Evolutionary conservation across 2,888 invertebrate species (phyloP).

Genomic region (Antheraea yamamai): DNA sequence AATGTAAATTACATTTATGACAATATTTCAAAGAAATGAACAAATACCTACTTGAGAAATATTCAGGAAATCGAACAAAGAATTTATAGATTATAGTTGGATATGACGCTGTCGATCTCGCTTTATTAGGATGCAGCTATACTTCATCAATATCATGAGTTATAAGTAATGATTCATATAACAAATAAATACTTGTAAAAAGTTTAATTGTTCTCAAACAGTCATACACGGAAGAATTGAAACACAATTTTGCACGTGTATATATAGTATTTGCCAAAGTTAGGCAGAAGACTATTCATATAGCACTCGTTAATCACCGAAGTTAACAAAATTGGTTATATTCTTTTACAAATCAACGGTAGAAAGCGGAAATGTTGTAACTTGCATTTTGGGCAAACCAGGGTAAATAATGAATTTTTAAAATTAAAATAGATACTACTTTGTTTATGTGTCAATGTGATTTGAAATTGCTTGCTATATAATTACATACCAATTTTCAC

Average conservation of each 20-base stretch:
- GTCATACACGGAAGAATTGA: neutral
- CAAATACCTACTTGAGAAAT: neutral
- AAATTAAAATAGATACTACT: no score
- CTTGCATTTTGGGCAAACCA: no score
- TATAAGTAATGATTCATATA: constrained; percentile 4
- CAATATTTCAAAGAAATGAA: neutral
- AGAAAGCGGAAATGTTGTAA: no score
- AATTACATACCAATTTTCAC: no score
- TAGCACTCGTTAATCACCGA: no score
- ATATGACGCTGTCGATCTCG: neutral
- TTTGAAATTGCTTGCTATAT: no score
- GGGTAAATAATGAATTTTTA: no score
- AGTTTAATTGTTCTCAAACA: neutral
- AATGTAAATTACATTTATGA: neutral
- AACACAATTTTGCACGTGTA: neutral
- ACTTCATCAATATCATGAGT: neutral
- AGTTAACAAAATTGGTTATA: no score
- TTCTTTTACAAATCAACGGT: no score
- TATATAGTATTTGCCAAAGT: neutral
- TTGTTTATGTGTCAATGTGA: no score
- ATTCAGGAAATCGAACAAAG: neutral
- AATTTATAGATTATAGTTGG: neutral
- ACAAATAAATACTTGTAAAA: neutral
- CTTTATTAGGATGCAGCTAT: neutral
- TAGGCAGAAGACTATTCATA: no score